Evolutionary conservation across 2,888 invertebrate genomes (phyloP).

Genomic region (Seira sanloemensis): DNA sequence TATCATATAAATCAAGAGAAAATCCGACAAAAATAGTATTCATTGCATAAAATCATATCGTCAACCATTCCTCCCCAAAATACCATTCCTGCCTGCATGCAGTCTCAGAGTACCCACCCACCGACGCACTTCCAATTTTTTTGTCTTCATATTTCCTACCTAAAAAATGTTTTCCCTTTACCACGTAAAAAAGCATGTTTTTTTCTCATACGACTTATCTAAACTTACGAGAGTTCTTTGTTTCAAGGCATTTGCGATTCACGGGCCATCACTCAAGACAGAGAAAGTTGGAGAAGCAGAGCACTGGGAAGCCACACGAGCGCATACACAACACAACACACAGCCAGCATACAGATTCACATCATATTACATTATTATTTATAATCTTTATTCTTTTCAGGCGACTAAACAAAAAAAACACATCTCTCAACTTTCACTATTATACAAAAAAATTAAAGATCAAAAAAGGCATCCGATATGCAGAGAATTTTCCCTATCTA

Average conservation of each 20-base stretch:
- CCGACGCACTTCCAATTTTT: too few species aligned
- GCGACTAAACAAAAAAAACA: not conserved
- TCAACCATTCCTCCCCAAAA: not conserved
- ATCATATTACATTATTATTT: not conserved
- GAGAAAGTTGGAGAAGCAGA: too few species aligned
- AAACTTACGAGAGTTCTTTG: not conserved
- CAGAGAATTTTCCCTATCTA: not conserved
- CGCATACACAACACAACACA: not conserved
- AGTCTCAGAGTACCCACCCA: not conserved
- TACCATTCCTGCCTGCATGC: not conserved
- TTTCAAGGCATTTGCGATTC: constrained; percentile 61
- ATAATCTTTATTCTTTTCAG: too few species aligned
- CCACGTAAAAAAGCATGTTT: too few species aligned
- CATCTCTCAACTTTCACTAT: not conserved
- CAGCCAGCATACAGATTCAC: not conserved
- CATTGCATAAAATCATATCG: constrained; percentile 7
- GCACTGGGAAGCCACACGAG: not conserved
- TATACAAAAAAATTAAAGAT: not conserved
- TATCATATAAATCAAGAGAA: not conserved
- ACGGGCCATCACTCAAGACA: constrained; percentile 58
- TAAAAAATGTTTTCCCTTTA: too few species aligned
- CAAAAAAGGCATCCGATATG: not conserved
- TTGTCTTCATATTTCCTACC: too few species aligned
- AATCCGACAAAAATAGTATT: not conserved
- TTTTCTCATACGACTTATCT: not conserved